Percentiles rank a stretch among this genome's conserved stretches.
Evolutionary conservation across 2,888 invertebrate species (phyloP).

Genomic region (Dinocampus coccinellae): DNA sequence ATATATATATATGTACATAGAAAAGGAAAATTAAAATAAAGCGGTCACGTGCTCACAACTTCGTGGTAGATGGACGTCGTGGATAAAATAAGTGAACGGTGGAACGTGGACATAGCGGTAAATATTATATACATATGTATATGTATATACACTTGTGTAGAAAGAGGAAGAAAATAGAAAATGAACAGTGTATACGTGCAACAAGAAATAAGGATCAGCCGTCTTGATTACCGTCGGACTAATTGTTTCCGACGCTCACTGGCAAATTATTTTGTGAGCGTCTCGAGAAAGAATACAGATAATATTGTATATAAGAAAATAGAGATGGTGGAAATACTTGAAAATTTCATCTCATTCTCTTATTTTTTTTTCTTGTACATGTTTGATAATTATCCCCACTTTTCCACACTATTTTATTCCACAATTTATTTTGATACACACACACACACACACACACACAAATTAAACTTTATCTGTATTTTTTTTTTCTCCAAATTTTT

Average conservation of each 20-base stretch:
- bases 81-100: not conserved
- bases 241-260: constrained; percentile 29
- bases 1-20: constrained; percentile 14
- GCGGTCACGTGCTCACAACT: not conserved
- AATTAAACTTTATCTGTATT: no score
- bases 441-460: not conserved
- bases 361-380: no score
- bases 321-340: no score
- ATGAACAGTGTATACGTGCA: not conserved
- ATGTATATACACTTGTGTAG: not conserved
- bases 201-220: constrained; percentile 23
- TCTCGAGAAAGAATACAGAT: not conserved
- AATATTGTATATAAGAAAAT: not conserved
- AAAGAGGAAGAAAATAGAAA: not conserved
- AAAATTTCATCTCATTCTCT: not conserved
- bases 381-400: constrained; percentile 1
- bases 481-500: not conserved
- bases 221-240: constrained; percentile 30
- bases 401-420: constrained; percentile 2
- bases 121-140: not conserved
- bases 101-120: not conserved
- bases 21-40: constrained; percentile 5
- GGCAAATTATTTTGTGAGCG: constrained; percentile 23
- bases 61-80: not conserved
- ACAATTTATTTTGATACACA: no score